Evolutionary conservation across 2,888 invertebrate species (phyloP), one percentile per base, ranked within the genome.

Genomic region (Drosophila kuntzei): DNA sequence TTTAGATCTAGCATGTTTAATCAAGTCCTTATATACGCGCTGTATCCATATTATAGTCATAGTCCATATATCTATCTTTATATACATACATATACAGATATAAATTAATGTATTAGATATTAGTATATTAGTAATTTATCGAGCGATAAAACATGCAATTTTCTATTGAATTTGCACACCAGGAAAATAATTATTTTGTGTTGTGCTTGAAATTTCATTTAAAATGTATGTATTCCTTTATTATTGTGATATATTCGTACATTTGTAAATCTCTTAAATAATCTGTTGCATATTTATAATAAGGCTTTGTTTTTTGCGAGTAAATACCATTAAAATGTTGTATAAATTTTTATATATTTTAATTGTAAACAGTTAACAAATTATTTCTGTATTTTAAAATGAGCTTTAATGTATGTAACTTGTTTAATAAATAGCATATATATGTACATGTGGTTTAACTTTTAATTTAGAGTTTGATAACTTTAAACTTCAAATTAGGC

Each of bases 241-340:
- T 89, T 82, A 90, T 90, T 89, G 90, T 90, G 90, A 90, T 90
- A 90, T 90, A 89, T 83, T 89, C 84, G 79, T 87, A 87, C 67
- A 89, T 76, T 73, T 79, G 70, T 76, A 77, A 81, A 81, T 78
- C 87, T 84, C 78, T 72, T 67, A 66, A 36, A 75, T 89, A 87
- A 79, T 87, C 66, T 89, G 88, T 84, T 89, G 89, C 85, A 73
- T 87, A 84, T 87, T 89, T 89, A 85, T 84, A 79, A 68, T 75
- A 69, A 74, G 69, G 37, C 61, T 76, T 80, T 76, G 73, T 73
- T 64, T 72, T 65, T 59, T 65, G 54, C 67, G 53, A 63, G 32
- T 53, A 55, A 67, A 37, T 51, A 39, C 18, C 36, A 46, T 29
- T 22, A 36, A 43, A 55, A 22, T 60, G 60, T 71, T 71, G 58